Evolutionary conservation across 2,797 vertebrate species (phyloP).

Genomic region (Galagoides demidoff): DNA sequence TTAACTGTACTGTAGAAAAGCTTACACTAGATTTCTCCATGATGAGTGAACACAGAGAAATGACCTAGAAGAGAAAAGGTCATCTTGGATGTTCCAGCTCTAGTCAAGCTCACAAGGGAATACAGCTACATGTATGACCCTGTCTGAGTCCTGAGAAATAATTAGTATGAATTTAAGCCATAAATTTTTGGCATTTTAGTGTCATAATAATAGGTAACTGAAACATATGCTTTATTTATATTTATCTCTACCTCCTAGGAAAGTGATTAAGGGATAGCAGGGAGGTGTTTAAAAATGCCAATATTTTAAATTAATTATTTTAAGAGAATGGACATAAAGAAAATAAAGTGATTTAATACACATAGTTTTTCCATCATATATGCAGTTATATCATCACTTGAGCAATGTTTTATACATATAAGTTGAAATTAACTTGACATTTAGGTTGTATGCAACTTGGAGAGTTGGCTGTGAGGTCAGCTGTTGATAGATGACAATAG

Average conservation of each 20-base stretch:
- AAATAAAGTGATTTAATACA: not conserved
- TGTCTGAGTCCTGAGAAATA: not conserved
- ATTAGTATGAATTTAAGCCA: not conserved
- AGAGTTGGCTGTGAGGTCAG: not conserved
- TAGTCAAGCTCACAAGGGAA: not conserved
- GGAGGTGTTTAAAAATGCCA: not conserved
- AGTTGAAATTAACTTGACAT: not conserved
- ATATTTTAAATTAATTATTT: constrained; percentile 9
- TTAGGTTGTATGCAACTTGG: not conserved
- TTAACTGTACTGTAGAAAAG: not conserved
- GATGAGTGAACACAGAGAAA: not conserved
- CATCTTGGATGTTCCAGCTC: not conserved
- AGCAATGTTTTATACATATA: not conserved
- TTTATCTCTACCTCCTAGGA: not conserved
- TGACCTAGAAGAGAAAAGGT: not conserved
- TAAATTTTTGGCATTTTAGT: not conserved
- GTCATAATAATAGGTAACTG: not conserved
- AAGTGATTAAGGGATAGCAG: not conserved
- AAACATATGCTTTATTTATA: not conserved
- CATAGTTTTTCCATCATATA: not conserved
- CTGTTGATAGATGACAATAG: not conserved
- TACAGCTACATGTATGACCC: not conserved
- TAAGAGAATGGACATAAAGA: not conserved
- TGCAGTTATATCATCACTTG: not conserved
- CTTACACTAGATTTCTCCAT: not conserved